Conservation (phyloP, 1,140 invertebrate species). For the Spodoptera litura region DNA sequence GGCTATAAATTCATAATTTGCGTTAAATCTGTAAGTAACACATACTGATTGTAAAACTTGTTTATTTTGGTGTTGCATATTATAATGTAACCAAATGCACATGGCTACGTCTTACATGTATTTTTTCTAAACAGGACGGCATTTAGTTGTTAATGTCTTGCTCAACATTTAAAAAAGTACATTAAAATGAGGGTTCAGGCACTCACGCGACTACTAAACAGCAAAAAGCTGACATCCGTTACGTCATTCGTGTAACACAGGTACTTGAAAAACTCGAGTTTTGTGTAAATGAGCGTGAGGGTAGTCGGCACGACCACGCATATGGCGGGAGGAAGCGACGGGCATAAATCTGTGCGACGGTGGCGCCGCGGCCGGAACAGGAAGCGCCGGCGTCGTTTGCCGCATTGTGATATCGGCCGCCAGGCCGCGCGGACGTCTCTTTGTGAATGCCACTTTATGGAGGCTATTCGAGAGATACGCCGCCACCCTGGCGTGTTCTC, state of each 20-base stretch:
- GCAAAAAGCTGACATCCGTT: constrained; percentile 70
- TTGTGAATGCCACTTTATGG: constrained; percentile 80
- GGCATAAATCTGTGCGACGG: constrained; percentile 83
- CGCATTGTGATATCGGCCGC: constrained; percentile 82
- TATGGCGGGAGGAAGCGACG: constrained; percentile 82
- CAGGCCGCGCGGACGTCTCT: constrained; percentile 79
- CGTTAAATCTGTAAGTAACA: no score
- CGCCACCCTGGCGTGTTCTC: constrained; percentile 67
- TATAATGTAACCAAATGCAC: not conserved
- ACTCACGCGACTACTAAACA: constrained; percentile 50
- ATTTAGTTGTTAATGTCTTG: not conserved
- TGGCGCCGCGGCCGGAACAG: constrained; percentile 82
- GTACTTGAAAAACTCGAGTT: constrained; percentile 84
- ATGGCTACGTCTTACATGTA: not conserved
- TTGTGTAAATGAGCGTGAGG: constrained; percentile 81
- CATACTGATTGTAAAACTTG: no score
- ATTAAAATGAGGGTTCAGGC: constrained; percentile 42
- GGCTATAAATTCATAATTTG: no score
- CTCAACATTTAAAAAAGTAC: constrained; percentile 13
- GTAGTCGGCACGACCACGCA: constrained; percentile 71
- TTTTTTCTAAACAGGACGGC: not conserved
- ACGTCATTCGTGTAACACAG: constrained; percentile 71
- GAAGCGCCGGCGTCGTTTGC: constrained; percentile 82
- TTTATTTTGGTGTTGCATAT: no score
- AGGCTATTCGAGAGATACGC: constrained; percentile 74